These are phyloP conservation scores for Pheosia tremula DNA, from an alignment of 2,888 invertebrate species.

Conservation along the genomic window DNA sequence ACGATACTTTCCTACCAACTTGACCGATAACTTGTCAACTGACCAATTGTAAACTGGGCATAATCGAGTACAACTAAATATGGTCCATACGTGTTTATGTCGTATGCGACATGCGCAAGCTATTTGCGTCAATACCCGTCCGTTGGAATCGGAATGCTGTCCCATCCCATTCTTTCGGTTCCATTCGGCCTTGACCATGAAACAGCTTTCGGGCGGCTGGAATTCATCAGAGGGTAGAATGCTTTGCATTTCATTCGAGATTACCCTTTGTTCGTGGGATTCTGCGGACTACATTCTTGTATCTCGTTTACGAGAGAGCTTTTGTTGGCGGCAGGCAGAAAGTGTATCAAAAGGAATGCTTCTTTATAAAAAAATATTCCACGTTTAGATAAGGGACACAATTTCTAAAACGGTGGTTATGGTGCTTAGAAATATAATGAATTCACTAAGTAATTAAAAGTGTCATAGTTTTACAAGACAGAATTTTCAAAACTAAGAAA, in stretches of 20 bases:
- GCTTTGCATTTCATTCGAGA: slow-evolving; percentile 16
- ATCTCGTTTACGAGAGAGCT: neutral
- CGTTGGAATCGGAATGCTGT: slow-evolving; percentile 29
- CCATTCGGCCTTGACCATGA: slow-evolving; percentile 32
- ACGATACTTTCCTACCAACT: too few species aligned
- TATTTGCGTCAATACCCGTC: slow-evolving; percentile 32
- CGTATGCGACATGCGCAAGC: slow-evolving; percentile 33
- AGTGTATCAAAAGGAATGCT: neutral
- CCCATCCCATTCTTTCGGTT: slow-evolving; percentile 28
- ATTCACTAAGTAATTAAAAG: too few species aligned
- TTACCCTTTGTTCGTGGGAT: slow-evolving; percentile 15
- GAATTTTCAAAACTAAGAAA: too few species aligned
- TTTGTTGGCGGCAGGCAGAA: slow-evolving; percentile 8
- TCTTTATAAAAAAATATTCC: too few species aligned
- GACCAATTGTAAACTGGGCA: too few species aligned
- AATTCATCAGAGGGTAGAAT: slow-evolving; percentile 18
- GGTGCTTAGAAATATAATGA: too few species aligned
- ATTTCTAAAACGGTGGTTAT: too few species aligned
- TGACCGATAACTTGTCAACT: too few species aligned
- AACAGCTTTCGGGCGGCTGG: slow-evolving; percentile 13
- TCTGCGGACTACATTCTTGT: slow-evolving; percentile 15
- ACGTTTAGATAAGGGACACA: too few species aligned
- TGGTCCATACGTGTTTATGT: slow-evolving; percentile 27
- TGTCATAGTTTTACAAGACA: too few species aligned
- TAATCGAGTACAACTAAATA: slow-evolving; percentile 1